Conservation (phyloP, 2,888 invertebrate species). For the Odontothrips loti region DNA sequence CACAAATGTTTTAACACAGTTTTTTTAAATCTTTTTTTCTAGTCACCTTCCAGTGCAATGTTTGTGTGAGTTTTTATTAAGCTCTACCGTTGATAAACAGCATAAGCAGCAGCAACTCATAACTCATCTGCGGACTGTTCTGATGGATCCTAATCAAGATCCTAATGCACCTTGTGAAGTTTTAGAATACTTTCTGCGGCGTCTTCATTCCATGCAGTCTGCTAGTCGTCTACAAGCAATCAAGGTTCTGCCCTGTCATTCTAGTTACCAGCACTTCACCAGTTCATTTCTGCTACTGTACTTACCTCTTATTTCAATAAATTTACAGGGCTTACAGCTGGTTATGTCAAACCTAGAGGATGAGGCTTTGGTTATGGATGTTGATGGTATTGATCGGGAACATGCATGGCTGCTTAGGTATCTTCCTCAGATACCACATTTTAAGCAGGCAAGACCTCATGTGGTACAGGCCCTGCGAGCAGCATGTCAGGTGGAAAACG, state of each 20-base stretch:
- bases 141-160: conserved; percentile 54
- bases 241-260: conserved; percentile 49
- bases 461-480: conserved; percentile 67
- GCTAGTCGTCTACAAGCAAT: conserved; percentile 73
- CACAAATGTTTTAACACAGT: neutral
- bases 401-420: conserved; percentile 58
- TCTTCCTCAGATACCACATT: conserved; percentile 73
- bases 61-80: conserved; percentile 89
- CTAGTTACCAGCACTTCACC: conserved; percentile 41
- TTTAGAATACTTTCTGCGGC: conserved; percentile 80
- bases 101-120: conserved; percentile 73
- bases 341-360: conserved; percentile 59
- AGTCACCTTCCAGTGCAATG: conserved; percentile 95
- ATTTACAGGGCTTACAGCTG: conserved; percentile 62
- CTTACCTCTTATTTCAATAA: neutral
- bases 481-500: conserved; percentile 87
- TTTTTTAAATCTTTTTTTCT: conserved; percentile 39
- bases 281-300: neutral
- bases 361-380: conserved; percentile 45
- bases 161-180: conserved; percentile 72
- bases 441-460: conserved; percentile 64
- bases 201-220: conserved; percentile 77
- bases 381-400: conserved; percentile 45
- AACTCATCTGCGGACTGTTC: conserved; percentile 56
- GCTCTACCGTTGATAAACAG: conserved; percentile 59